Conservation (phyloP, 2,797 vertebrate genomes). For the Pterois miles region DNA sequence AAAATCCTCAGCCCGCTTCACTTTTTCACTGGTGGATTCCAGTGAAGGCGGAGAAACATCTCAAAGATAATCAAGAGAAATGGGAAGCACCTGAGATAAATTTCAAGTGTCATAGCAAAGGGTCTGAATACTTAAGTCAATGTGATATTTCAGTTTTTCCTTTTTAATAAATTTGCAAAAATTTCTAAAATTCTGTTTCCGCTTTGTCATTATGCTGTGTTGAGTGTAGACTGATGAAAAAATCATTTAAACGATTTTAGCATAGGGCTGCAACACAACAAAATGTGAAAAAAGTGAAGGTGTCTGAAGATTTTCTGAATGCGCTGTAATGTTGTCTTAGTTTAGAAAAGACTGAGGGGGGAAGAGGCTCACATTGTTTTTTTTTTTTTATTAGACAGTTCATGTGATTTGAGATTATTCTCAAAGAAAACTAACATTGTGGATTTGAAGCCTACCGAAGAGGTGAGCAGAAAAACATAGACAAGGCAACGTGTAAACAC, state of each 20-base stretch:
- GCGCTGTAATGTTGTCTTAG: not conserved
- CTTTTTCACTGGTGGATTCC: too few relatives aligned
- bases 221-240: too few relatives aligned
- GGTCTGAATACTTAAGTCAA: not conserved
- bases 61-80: not conserved
- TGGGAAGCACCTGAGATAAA: not conserved
- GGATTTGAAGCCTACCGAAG: not conserved
- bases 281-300: too few relatives aligned
- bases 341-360: not conserved
- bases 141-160: too few relatives aligned
- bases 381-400: not conserved
- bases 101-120: conserved; percentile 3
- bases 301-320: too few relatives aligned
- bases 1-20: too few relatives aligned
- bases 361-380: not conserved
- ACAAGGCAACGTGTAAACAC: not conserved
- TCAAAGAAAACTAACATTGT: not conserved
- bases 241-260: too few relatives aligned
- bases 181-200: too few relatives aligned
- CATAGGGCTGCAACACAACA: too few relatives aligned
- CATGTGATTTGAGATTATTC: not conserved
- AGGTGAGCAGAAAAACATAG: not conserved
- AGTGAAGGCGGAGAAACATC: not conserved
- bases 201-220: too few relatives aligned
- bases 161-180: too few relatives aligned